Evolutionary conservation across 2,113 vertebrate genomes (phyloP).

Genomic region (Coptodon bakossiorum): DNA sequence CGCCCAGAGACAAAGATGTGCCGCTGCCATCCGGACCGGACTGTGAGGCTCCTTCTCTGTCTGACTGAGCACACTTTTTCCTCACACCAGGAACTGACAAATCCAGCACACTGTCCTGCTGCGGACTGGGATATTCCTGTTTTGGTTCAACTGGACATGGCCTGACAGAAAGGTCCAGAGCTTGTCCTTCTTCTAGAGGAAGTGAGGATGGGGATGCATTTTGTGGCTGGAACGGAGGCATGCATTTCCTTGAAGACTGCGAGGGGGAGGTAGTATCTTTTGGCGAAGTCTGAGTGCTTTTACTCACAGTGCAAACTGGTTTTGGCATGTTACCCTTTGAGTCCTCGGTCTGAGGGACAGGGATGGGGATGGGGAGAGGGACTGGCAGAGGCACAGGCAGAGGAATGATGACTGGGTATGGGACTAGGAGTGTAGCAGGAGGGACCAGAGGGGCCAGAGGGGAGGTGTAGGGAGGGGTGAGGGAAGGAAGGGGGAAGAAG

Average conservation of each 20-base stretch:
- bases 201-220: conserved; percentile 9
- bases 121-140: conserved; percentile 62
- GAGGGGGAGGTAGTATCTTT: conserved; percentile 53
- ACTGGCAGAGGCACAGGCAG: conserved; percentile 90
- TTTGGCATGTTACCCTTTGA: conserved; percentile 77
- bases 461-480: conserved; percentile 79
- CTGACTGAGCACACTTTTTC: conserved; percentile 61
- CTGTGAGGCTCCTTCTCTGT: conserved; percentile 39
- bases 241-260: not conserved
- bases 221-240: not conserved
- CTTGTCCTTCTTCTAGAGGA: conserved; percentile 77
- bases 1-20: conserved; percentile 59
- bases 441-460: conserved; percentile 87
- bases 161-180: conserved; percentile 88
- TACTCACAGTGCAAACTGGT: conserved; percentile 75
- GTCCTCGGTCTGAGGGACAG: conserved; percentile 78
- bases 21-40: conserved; percentile 44
- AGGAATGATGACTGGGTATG: conserved; percentile 91
- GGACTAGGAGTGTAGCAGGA: conserved; percentile 89
- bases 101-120: conserved; percentile 86
- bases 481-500: conserved; percentile 70
- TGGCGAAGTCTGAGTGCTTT: conserved; percentile 79
- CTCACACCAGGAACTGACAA: conserved; percentile 80
- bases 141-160: conserved; percentile 69
- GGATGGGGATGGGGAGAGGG: conserved; percentile 87